phyloP scores from a whole-genome alignment of 1,140 invertebrate genomes.

The Venturia canescens region DNA sequence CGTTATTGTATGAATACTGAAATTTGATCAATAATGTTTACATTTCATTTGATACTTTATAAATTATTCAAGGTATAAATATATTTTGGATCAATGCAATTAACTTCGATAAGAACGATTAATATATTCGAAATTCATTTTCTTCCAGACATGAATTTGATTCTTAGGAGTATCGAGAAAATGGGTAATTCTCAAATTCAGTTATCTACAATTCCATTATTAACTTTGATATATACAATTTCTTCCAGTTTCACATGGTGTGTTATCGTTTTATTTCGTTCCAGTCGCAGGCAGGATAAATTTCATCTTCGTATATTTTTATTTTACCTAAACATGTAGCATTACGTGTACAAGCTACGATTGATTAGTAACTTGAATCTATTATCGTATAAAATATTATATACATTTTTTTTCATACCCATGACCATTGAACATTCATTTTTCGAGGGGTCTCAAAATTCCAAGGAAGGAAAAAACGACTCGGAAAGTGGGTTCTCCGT shows the following conservation, averaged over 20 bases:
- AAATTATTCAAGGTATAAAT: too few relatives aligned
- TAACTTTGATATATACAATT: background rate
- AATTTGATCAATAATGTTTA: too few relatives aligned
- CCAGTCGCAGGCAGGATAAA: background rate
- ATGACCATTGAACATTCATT: background rate
- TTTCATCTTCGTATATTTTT: conserved; percentile 6
- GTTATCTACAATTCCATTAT: conserved; percentile 18
- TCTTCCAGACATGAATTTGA: too few relatives aligned
- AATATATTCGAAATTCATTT: too few relatives aligned
- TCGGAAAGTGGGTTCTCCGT: background rate
- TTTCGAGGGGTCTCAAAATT: background rate
- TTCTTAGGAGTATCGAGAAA: background rate
- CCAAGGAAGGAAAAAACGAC: background rate
- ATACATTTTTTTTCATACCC: conserved; percentile 26
- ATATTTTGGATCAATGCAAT: too few relatives aligned
- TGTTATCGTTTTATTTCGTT: conserved; percentile 12
- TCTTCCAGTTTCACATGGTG: too few relatives aligned
- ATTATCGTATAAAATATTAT: conserved; percentile 52
- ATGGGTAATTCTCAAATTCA: background rate
- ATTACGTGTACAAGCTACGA: conserved; percentile 37
- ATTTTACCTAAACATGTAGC: conserved; percentile 3
- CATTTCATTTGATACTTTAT: too few relatives aligned
- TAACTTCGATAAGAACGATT: too few relatives aligned
- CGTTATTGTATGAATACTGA: too few relatives aligned
- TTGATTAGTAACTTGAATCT: conserved; percentile 24